Percentiles rank a stretch among this genome's conserved stretches.
Evolutionary conservation across 1,140 invertebrate species (phyloP).

Genomic region (Caligus rogercresseyi): DNA sequence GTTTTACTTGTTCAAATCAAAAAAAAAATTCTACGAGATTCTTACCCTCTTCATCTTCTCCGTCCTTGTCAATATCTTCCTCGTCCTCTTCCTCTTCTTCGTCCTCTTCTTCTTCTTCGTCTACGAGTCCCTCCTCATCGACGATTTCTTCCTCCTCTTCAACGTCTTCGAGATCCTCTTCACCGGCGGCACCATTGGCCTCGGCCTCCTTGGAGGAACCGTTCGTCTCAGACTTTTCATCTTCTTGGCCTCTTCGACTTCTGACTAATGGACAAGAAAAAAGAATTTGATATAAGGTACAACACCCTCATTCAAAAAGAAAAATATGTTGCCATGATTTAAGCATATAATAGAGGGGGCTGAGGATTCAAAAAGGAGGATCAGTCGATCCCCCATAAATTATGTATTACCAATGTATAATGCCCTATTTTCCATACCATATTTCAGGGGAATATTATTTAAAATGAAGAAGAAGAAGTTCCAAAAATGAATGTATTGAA

Average conservation of each 20-base stretch:
- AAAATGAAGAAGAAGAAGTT: no score
- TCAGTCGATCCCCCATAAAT: no score
- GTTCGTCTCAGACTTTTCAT: not conserved
- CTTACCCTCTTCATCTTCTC: conserved; percentile 10
- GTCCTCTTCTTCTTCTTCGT: conserved; percentile 6
- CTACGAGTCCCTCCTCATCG: not conserved
- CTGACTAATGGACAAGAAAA: not conserved
- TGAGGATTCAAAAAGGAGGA: no score
- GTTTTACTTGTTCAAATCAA: no score
- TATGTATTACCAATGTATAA: no score
- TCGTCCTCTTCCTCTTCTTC: conserved; percentile 13
- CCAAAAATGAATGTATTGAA: no score
- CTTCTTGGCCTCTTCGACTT: conserved; percentile 1
- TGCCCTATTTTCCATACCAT: no score
- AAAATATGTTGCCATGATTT: no score
- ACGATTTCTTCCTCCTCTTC: conserved; percentile 7
- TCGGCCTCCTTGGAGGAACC: not conserved
- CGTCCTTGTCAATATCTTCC: not conserved
- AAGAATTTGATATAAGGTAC: not conserved
- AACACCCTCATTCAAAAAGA: not conserved
- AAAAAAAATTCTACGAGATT: not conserved
- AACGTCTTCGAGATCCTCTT: conserved; percentile 3
- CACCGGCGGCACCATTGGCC: conserved; percentile 1
- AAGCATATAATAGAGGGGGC: no score
- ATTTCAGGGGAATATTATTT: no score